Base-by-base conservation (phyloP, 2,888 invertebrate species). In the Odontomyia ornata region DNA sequence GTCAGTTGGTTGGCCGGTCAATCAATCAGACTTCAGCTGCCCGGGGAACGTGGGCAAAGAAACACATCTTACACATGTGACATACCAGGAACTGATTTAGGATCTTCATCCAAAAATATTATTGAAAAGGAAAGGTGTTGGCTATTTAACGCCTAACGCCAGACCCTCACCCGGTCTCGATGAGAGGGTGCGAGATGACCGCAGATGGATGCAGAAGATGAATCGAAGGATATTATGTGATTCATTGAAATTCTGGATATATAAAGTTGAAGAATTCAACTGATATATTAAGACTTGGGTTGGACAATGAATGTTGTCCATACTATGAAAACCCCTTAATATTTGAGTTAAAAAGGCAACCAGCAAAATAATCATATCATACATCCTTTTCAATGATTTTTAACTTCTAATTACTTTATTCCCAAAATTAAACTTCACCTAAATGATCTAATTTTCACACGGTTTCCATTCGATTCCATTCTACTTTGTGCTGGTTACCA, bases 1-100 rank as follows among this genome's bases (percentile, higher is more conserved):
- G 64, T 25, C 36, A 36, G 36, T 43, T 60, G 60, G 60, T 13
- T 60, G 60, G 60, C 25, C 30, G 23, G 64, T 71, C 71, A 71
- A 71, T 71, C 71, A 52, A 47, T 71, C 67, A 67, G 67, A 7
- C 27, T 15, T n/a, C 71, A 71, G 71, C 71, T 71, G 71, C 52
- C 52, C 71, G 52, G 3, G 15, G 71, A 23, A 47, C 71, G 47
- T 46, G 18, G 9, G 25, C 30, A 64, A 21, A 25, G 28, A 7
- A 27, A 71, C 25, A 18, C 47, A 71, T 52, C 23, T 23, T 52
- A 2, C 27, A 47, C 47, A 47, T 46, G 47, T 71, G 71, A 71
- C 52, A 71, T 52, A 71, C 71, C 71, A 46, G 71, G 67, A 46
- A 67, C 46, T 67, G 67, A 46, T 46, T 64, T 21, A 71, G 1